Base-by-base conservation (phyloP, 2,888 invertebrate species). In the Lepidochrysops patricia region DNA sequence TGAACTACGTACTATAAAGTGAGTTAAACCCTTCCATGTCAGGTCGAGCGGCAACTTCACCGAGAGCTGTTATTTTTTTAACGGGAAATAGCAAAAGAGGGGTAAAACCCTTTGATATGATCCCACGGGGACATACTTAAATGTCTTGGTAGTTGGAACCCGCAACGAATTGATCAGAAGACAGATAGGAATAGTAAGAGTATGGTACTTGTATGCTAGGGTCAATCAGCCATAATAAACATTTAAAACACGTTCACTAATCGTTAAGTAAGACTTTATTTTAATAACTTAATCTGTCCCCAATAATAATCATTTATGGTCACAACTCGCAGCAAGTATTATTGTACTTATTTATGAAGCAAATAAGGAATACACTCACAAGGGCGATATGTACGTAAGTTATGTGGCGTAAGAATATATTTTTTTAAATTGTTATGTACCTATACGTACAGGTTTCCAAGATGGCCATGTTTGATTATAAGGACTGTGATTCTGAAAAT, bases 351-450 rank as follows among this genome's bases (percentile, higher is more conserved):
- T 32, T 54, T 29, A 54, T 32, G 32, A 32, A 32, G 27, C 54
- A 54, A 54, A 54, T 54, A 54, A 32, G 54, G 54, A 54, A 29
- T 54, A 54, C 49, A 50, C 12, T 54, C 19, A 52, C 29, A 54
- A 29, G 27, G 32, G 29, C 54, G 15, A 12, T 52, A 12, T 35
- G 2, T 13, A 52, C 23, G 32, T 32, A 54, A 54, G 29, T 54
- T 54, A 54, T 29, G 19, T 29, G 54, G 32, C 54, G 54, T 54
- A 19, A 54, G 54, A 27, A 12, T 12, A 3, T 27, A 27, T 32
- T 19, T 54, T 32, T 54, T 29, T 29, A 54, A 54, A 54, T 54
- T 19, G 29, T 23, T 25, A 52, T 13, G 0, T 6, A 12, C 26
- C 25, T n/a, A n/a, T n/a, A n/a, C n/a, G n/a, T 49, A 3, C 12